phyloP scores from a whole-genome alignment of 2,113 vertebrate genomes.

The Phycodurus eques region DNA sequence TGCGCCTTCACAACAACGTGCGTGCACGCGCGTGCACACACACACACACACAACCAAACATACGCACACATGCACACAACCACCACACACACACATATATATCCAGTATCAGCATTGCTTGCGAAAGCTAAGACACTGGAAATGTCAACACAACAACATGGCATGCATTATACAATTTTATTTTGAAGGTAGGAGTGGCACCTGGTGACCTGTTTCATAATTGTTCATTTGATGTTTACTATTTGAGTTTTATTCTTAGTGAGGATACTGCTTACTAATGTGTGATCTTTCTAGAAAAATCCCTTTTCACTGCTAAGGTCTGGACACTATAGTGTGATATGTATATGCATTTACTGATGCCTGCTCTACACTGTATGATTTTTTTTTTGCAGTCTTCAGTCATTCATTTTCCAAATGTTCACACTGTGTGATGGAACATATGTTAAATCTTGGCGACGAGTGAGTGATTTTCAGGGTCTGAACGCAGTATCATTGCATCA shows the following conservation, averaged over 20 bases:
- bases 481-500: neutral
- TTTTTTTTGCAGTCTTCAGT: neutral
- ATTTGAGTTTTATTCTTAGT: slow-evolving; percentile 63
- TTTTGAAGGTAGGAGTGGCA: slow-evolving; percentile 72
- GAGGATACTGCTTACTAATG: slow-evolving; percentile 74
- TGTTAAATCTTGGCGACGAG: neutral
- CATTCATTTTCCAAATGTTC: neutral
- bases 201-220: slow-evolving; percentile 72
- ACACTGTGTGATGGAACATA: neutral
- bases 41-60: slow-evolving; percentile 22
- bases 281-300: slow-evolving; percentile 75
- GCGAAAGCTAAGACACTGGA: slow-evolving; percentile 61
- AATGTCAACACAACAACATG: slow-evolving; percentile 70
- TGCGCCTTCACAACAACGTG: slow-evolving; percentile 50
- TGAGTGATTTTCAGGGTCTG: neutral
- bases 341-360: slow-evolving; percentile 51
- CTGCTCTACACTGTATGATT: neutral
- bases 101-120: slow-evolving; percentile 48
- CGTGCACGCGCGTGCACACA: slow-evolving; percentile 23
- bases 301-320: slow-evolving; percentile 73
- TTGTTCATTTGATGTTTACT: slow-evolving; percentile 72
- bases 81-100: slow-evolving; percentile 25
- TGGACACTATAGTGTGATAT: slow-evolving; percentile 67
- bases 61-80: slow-evolving; percentile 3
- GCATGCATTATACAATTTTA: slow-evolving; percentile 76